These are phyloP conservation scores for Emydocephalus ijimae DNA, from an alignment of 2,113 vertebrate species.

Conservation along the genomic window DNA sequence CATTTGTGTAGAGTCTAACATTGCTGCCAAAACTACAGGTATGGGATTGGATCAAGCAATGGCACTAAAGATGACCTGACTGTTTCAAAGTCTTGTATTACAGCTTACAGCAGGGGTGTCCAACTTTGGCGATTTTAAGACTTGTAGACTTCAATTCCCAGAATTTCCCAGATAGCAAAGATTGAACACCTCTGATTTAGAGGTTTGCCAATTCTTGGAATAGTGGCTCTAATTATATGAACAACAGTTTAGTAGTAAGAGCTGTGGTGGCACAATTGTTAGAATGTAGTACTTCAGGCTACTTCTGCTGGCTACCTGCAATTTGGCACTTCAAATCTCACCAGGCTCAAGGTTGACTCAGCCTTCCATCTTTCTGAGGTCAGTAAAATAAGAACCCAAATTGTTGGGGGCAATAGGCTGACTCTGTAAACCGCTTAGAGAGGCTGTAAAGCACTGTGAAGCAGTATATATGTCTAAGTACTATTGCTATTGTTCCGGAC, in stretches of 20 bases:
- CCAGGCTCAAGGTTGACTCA: too few species aligned
- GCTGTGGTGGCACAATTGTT: too few species aligned
- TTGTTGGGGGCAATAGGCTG: too few species aligned
- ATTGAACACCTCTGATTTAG: not conserved
- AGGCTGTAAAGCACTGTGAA: too few species aligned
- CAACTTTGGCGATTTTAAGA: not conserved
- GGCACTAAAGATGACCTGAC: conserved; percentile 16
- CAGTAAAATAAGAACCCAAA: too few species aligned
- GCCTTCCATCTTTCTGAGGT: too few species aligned
- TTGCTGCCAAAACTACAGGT: conserved; percentile 12
- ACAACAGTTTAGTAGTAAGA: not conserved
- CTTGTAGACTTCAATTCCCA: not conserved
- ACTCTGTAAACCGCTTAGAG: too few species aligned
- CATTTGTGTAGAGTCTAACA: conserved; percentile 6
- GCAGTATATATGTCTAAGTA: too few species aligned
- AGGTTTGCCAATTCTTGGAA: not conserved
- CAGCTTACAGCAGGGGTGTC: not conserved
- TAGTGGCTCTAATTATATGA: not conserved
- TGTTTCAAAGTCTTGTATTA: conserved; percentile 17
- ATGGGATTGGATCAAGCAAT: conserved; percentile 8
- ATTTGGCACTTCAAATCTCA: too few species aligned
- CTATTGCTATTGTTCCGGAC: too few species aligned
- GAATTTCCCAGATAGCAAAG: not conserved
- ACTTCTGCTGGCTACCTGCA: too few species aligned
- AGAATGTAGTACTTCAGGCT: too few species aligned